Base-by-base conservation (phyloP, 2,113 vertebrate species). In the Bufo bufo region DNA sequence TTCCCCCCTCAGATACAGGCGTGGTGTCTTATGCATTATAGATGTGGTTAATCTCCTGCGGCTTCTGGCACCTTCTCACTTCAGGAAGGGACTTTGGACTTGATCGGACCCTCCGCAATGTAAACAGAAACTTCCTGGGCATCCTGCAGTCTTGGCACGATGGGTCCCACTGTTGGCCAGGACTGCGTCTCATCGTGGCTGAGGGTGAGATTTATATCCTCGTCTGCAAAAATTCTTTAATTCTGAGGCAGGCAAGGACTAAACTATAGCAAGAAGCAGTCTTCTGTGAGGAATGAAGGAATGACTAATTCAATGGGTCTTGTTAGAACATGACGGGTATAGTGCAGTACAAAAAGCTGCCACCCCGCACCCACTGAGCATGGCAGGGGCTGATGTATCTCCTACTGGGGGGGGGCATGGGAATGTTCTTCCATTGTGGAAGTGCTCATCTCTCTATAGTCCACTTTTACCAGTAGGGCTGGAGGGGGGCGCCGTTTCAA, bases 51-150 rank as follows among this genome's bases (percentile, higher is more conserved):
- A n/a, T 59, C 61, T 47, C 23, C 56, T 14, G 80, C 77, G n/a
- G 80, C 14, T 65, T 59, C 33, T 82, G 80, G 80, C 80, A 69
- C 47, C 11, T n/a, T 52, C 45, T 69, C 6, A n/a, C 23, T 83
- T 2, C 49, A 83, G 81, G 47, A 83, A 83, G 63, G 12, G 81
- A 69, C 65, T 82, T 82, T 63, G 56, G 80, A 81, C 19, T 49
- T 65, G 16, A 82, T 82, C 45, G 45, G 54, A 20, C 45, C 59
- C 19, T 65, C 61, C 45, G 20, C 81, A 66, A 50, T 82, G 59
- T 66, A 66, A 65, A 82, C 81, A 66, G 81, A 66, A 13, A 50
- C 81, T 82, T 82, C 81, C 54, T 80, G 54, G 77, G 78, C 78
- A 80, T 43, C 78, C 43, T 63, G 23, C 59, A 20, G 81, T 66